phyloP scores from a whole-genome alignment of 1,140 invertebrate species.

The Delia radicum region DNA sequence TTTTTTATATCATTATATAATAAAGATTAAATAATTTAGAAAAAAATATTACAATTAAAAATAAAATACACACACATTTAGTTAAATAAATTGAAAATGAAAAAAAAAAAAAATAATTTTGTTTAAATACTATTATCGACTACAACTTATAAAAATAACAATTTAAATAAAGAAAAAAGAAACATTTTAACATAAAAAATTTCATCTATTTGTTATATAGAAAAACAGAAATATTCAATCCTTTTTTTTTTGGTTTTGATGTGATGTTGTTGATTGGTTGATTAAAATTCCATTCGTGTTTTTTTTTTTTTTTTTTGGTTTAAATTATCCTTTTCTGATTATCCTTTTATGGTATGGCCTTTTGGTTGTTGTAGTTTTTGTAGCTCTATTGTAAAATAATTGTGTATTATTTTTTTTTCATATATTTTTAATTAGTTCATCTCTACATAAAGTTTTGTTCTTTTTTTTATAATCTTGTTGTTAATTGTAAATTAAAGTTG shows the following conservation, averaged over 20 bases:
- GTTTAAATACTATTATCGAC: background rate
- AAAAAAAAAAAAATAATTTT: too few species aligned
- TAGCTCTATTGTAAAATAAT: background rate
- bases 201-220: background rate
- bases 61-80: too few species aligned
- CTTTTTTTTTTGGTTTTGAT: background rate
- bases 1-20: too few species aligned
- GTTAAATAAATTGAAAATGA: too few species aligned
- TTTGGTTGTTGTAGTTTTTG: too few species aligned
- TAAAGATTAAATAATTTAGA: too few species aligned
- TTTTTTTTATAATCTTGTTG: too few species aligned
- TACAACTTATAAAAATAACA: background rate
- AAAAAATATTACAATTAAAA: too few species aligned
- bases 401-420: background rate
- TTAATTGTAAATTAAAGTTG: too few species aligned
- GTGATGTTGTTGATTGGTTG: background rate
- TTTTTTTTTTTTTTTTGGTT: background rate
- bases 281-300: conserved; percentile 9
- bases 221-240: background rate
- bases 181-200: background rate
- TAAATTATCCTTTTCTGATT: background rate
- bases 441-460: too few species aligned
- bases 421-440: conserved; percentile 10
- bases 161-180: background rate
- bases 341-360: background rate